Evolutionary conservation across 2,113 vertebrate species (phyloP).

Genomic region (Tachysurus vachellii): DNA sequence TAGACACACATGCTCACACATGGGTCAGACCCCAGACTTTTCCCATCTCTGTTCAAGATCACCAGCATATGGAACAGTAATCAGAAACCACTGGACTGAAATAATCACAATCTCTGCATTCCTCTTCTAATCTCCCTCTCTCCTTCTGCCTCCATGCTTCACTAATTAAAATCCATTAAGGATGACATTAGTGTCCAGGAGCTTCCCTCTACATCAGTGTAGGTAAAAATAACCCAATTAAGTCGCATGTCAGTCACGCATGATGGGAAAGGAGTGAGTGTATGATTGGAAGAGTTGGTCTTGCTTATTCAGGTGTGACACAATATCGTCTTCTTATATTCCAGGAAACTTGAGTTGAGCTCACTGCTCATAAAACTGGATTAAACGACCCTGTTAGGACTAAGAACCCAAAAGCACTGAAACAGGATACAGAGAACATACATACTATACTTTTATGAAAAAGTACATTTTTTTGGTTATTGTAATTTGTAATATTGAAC

Average conservation of each 20-base stretch:
- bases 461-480: neutral
- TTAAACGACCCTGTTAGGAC: conserved; percentile 3
- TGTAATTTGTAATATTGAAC: neutral
- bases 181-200: conserved; percentile 63
- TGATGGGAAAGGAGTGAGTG: conserved; percentile 42
- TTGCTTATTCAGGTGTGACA: conserved; percentile 35
- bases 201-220: conserved; percentile 57
- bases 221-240: conserved; percentile 70
- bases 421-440: neutral
- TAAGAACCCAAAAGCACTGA: neutral
- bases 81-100: conserved; percentile 46
- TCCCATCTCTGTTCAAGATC: conserved; percentile 25
- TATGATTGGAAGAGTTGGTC: conserved; percentile 7
- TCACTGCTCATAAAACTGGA: conserved; percentile 5
- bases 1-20: neutral
- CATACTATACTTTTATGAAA: neutral
- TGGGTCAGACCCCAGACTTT: neutral
- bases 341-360: neutral
- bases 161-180: conserved; percentile 74
- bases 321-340: neutral
- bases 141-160: conserved; percentile 58
- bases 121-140: conserved; percentile 50
- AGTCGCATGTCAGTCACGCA: conserved; percentile 56
- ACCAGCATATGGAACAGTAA: conserved; percentile 40
- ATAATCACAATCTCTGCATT: conserved; percentile 47